These are phyloP conservation scores for Melinaea marsaeus DNA, from an alignment of 2,888 invertebrate species.

Conservation along the genomic window DNA sequence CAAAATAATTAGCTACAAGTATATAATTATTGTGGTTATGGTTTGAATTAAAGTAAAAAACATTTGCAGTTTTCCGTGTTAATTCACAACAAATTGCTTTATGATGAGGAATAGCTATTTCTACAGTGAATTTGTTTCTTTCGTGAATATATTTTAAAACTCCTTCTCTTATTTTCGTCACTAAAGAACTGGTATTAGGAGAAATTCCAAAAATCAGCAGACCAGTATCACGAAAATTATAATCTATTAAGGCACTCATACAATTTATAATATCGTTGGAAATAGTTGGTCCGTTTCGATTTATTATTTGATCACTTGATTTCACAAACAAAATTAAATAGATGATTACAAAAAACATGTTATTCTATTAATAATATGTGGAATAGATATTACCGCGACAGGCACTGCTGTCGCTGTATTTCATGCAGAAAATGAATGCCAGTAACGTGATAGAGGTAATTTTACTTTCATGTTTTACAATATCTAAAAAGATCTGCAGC, in stretches of 20 bases:
- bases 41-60: constrained; percentile 44
- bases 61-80: constrained; percentile 25
- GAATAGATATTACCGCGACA: not conserved
- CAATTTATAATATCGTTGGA: constrained; percentile 51
- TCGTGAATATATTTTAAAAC: constrained; percentile 46
- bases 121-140: constrained; percentile 41
- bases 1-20: constrained; percentile 51
- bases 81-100: constrained; percentile 40
- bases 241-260: constrained; percentile 44
- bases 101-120: constrained; percentile 46
- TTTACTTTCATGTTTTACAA: constrained; percentile 9
- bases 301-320: constrained; percentile 32
- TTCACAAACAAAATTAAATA: constrained; percentile 11
- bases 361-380: not conserved
- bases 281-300: constrained; percentile 52
- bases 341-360: constrained; percentile 11
- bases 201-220: constrained; percentile 50
- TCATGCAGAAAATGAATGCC: constrained; percentile 3
- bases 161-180: constrained; percentile 43
- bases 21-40: constrained; percentile 44
- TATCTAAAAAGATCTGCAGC: constrained; percentile 16
- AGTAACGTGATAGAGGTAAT: not conserved
- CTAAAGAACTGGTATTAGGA: constrained; percentile 43
- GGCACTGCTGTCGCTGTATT: not conserved
- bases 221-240: constrained; percentile 49